Percentiles rank a stretch among this genome's conserved stretches.
Evolutionary conservation across 2,797 vertebrate genomes (phyloP).

Genomic region (Pogonophryne albipinna): DNA sequence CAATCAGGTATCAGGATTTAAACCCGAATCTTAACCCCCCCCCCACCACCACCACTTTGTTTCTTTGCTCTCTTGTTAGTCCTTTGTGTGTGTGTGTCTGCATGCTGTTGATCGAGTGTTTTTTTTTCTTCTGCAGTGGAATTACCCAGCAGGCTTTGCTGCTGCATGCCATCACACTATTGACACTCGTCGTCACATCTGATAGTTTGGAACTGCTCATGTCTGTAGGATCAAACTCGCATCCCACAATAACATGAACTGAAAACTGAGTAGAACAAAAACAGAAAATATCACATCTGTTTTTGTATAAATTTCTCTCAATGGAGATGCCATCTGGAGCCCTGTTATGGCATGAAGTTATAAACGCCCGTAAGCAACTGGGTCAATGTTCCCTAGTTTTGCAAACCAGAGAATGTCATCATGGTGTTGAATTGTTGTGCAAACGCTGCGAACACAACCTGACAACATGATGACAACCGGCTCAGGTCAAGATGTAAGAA

Average conservation of each 20-base stretch:
- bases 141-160: slow-evolving; percentile 23
- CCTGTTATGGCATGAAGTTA: no score
- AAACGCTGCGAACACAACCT: no score
- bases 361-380: no score
- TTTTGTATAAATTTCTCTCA: not conserved
- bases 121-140: slow-evolving; percentile 32
- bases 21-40: slow-evolving; percentile 41
- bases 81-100: slow-evolving; percentile 35
- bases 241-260: not conserved
- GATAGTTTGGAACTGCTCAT: not conserved
- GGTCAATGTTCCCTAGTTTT: not conserved
- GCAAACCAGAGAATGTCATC: not conserved
- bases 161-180: slow-evolving; percentile 41
- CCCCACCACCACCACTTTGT: not conserved
- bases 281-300: not conserved
- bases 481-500: not conserved
- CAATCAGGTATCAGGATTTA: slow-evolving; percentile 91
- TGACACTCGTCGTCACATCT: not conserved
- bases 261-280: not conserved
- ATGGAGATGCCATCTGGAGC: not conserved
- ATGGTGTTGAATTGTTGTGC: no score
- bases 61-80: slow-evolving; percentile 18
- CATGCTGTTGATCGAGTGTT: slow-evolving; percentile 62
- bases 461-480: no score
- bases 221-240: not conserved